Conservation (phyloP, 2,797 vertebrate genomes). For the Carapus acus region DNA sequence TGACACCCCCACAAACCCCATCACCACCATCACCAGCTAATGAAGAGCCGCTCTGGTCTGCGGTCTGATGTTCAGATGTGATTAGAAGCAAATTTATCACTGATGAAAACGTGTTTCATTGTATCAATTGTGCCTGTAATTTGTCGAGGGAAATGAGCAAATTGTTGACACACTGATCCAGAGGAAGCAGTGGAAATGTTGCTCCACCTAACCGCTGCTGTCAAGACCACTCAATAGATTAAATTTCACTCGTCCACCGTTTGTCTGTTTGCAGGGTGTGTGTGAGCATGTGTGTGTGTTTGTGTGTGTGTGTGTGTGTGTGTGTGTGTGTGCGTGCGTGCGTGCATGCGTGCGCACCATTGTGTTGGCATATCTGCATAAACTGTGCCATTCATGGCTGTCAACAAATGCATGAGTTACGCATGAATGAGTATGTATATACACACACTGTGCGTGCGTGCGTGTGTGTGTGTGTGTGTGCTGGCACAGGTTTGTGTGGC, state of each 20-base stretch:
- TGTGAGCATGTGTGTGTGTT: slow-evolving; percentile 10
- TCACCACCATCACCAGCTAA: too few relatives aligned
- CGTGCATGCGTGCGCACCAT: background rate
- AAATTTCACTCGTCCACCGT: slow-evolving; percentile 5
- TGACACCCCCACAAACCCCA: slow-evolving; percentile 22
- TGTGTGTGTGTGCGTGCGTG: slow-evolving; percentile 3
- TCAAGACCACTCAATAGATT: slow-evolving; percentile 17
- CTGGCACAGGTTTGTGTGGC: slow-evolving; percentile 6
- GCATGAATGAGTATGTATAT: too few relatives aligned
- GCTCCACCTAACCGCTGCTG: background rate
- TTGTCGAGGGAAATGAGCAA: background rate
- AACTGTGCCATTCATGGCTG: too few relatives aligned
- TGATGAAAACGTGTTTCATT: slow-evolving; percentile 26
- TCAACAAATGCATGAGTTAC: too few relatives aligned
- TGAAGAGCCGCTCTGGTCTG: slow-evolving; percentile 42
- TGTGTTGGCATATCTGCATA: too few relatives aligned
- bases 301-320: slow-evolving; percentile 4
- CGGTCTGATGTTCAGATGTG: slow-evolving; percentile 27
- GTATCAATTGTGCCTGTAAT: slow-evolving; percentile 10
- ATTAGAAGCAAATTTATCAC: slow-evolving; percentile 30
- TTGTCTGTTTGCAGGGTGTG: slow-evolving; percentile 9
- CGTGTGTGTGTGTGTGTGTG: slow-evolving; percentile 8
- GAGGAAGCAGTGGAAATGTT: too few relatives aligned
- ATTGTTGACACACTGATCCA: too few relatives aligned
- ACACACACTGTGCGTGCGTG: too few relatives aligned